A percentile compares a stretch with the other conserved stretches of the same genome.
phyloP scores from a whole-genome alignment of 2,113 vertebrate genomes.

The Cebus imitator region DNA sequence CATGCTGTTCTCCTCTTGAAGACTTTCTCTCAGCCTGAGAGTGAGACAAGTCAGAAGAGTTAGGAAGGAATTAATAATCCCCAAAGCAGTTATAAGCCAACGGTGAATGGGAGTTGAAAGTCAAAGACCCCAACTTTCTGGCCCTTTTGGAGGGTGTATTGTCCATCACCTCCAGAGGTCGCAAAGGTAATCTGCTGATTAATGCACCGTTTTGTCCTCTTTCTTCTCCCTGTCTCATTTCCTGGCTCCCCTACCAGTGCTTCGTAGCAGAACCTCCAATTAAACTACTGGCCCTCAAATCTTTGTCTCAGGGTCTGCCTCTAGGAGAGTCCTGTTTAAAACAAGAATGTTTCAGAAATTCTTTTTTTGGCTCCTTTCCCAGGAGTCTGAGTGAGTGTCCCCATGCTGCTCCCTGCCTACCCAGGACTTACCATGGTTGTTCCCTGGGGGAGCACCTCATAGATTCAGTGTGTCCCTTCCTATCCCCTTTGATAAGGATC shows the following conservation, averaged over 20 bases:
- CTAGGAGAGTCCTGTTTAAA: neutral
- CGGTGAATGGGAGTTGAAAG: neutral
- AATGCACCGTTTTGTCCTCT: neutral
- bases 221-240: neutral
- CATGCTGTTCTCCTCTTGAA: neutral
- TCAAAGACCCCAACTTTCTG: neutral
- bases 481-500: neutral
- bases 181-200: neutral
- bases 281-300: neutral
- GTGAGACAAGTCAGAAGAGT: neutral
- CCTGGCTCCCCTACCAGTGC: neutral
- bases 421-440: neutral
- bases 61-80: neutral
- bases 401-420: neutral
- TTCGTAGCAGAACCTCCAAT: neutral
- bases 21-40: neutral
- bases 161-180: neutral
- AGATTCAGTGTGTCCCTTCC: neutral
- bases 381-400: neutral
- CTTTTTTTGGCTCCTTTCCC: constrained; percentile 1
- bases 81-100: neutral
- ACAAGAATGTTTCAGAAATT: constrained; percentile 18
- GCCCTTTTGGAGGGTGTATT: neutral
- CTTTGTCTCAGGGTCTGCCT: neutral
- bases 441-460: neutral